These are phyloP conservation scores for Donacobius atricapilla DNA, from an alignment of 2,113 vertebrate species.

Conservation along the genomic window DNA sequence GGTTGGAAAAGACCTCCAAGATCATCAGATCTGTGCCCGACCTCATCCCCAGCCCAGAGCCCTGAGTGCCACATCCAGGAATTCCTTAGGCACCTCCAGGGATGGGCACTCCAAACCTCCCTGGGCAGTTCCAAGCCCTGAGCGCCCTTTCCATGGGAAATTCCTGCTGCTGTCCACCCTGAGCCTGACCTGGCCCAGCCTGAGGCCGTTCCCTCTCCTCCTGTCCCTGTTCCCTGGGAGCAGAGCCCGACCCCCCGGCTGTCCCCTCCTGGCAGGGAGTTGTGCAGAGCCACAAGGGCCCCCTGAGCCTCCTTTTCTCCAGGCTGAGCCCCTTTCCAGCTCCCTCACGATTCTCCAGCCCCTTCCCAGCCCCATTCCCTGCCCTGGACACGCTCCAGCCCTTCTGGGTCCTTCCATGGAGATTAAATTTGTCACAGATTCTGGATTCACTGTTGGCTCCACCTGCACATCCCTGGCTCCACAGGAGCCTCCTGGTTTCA, in stretches of 20 bases:
- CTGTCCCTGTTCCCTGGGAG: background rate
- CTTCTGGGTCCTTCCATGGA: background rate
- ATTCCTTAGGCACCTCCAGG: too few species aligned
- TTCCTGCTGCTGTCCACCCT: too few species aligned
- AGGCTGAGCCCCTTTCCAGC: background rate
- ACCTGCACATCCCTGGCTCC: background rate
- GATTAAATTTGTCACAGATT: background rate
- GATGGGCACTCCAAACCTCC: too few species aligned
- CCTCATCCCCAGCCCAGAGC: too few species aligned
- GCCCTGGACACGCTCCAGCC: fast-evolving
- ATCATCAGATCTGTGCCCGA: too few species aligned
- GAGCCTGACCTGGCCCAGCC: too few species aligned
- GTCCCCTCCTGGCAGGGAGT: background rate
- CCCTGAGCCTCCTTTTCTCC: background rate
- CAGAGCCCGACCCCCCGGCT: background rate
- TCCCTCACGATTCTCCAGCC: background rate
- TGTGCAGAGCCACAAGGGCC: background rate
- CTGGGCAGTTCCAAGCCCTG: too few species aligned
- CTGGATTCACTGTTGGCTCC: background rate
- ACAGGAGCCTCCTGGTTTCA: background rate
- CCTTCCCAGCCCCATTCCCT: background rate
- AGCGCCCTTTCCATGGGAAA: too few species aligned
- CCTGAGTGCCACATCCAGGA: too few species aligned
- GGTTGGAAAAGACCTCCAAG: background rate
- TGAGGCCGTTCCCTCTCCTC: too few species aligned